Conservation (phyloP, 2,888 invertebrate species). For the Achlya flavicornis region DNA sequence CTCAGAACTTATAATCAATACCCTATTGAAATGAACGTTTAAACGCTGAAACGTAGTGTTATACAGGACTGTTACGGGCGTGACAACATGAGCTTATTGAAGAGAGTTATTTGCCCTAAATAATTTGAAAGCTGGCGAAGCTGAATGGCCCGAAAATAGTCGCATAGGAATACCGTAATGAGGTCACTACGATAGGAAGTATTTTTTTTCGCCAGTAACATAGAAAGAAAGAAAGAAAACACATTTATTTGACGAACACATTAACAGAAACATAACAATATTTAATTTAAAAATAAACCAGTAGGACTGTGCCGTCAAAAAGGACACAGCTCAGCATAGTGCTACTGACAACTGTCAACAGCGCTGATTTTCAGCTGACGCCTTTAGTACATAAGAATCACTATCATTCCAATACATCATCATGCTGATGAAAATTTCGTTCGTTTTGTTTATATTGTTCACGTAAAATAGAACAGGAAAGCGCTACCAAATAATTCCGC, state of each 20-base stretch:
- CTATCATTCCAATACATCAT: conserved; percentile 13
- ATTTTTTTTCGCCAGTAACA: conserved; percentile 5
- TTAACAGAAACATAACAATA: no score
- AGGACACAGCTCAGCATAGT: no score
- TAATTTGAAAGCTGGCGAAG: conserved; percentile 8
- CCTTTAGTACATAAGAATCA: conserved; percentile 9
- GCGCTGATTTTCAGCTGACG: no score
- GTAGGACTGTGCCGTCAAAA: no score
- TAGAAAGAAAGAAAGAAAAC: no score
- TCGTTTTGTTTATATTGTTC: conserved; percentile 19
- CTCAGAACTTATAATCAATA: neutral
- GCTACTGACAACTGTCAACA: no score
- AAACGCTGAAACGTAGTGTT: neutral
- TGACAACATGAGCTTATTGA: neutral
- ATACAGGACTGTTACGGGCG: neutral
- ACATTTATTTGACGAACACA: no score
- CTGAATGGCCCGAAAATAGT: conserved; percentile 16
- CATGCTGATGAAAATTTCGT: conserved; percentile 27
- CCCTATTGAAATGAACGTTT: neutral
- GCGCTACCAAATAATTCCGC: conserved; percentile 14
- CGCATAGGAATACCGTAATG: neutral
- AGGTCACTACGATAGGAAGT: neutral
- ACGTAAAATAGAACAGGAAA: conserved; percentile 27
- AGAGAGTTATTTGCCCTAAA: neutral
- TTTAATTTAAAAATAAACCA: no score